These are phyloP conservation scores for Labroides dimidiatus DNA, from an alignment of 2,797 vertebrate species.

Conservation along the genomic window DNA sequence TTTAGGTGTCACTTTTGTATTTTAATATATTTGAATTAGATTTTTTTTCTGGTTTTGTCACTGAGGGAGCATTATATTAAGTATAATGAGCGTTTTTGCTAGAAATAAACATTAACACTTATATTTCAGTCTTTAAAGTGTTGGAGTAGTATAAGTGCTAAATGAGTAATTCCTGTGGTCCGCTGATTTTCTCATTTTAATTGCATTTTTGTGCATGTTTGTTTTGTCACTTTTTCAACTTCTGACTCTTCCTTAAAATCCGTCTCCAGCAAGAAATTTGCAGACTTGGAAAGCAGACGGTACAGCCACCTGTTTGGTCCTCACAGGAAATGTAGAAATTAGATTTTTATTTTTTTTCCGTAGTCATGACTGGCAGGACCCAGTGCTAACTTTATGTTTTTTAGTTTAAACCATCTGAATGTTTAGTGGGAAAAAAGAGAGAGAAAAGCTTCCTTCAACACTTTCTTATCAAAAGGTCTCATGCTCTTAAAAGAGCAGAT, in stretches of 20 bases:
- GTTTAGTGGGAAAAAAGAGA: slow-evolving; percentile 1
- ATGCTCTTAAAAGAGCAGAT: slow-evolving; percentile 3
- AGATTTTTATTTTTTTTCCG: background rate
- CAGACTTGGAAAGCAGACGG: slow-evolving; percentile 4
- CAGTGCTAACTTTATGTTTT: no score
- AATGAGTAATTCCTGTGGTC: background rate
- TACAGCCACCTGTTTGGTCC: slow-evolving; percentile 4
- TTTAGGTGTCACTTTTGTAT: no score
- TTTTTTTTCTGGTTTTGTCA: no score
- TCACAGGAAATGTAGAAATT: slow-evolving; percentile 9
- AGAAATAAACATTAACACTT: no score
- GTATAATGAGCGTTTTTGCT: no score
- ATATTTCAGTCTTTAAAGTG: no score
- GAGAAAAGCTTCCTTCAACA: slow-evolving; percentile 8
- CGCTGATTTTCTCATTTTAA: background rate
- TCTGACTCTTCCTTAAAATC: slow-evolving; percentile 1
- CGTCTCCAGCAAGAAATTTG: background rate
- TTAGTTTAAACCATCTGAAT: slow-evolving; percentile 19
- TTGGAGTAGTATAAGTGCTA: background rate
- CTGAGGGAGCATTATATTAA: no score
- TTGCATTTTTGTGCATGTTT: background rate
- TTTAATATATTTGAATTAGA: no score
- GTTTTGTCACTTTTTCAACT: slow-evolving; percentile 4
- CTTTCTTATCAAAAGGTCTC: background rate
- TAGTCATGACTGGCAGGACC: slow-evolving; percentile 9